Evolutionary conservation across 2,113 vertebrate species (phyloP).

Genomic region (Phrynocephalus versicolor): DNA sequence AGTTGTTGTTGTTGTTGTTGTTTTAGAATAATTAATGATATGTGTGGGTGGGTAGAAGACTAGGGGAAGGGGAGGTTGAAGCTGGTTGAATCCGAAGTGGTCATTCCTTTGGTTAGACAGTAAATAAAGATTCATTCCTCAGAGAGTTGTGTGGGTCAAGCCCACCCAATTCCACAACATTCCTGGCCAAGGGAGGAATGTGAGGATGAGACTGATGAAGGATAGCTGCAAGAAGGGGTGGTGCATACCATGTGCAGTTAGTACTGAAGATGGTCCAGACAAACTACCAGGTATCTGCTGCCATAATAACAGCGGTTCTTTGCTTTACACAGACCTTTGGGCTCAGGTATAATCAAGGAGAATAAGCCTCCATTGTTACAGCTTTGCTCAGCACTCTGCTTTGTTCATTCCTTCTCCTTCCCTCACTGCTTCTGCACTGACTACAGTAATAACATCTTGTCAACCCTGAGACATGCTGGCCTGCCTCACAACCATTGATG

Average conservation of each 20-base stretch:
- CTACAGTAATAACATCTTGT: conserved; percentile 76
- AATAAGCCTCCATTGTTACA: conserved; percentile 79
- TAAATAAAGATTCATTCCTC: conserved; percentile 4
- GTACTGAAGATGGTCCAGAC: conserved; percentile 2
- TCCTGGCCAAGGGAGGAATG: background rate
- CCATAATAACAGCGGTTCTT: conserved; percentile 60
- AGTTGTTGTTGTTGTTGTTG: no score
- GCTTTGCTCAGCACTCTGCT: conserved; percentile 64
- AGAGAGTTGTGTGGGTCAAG: background rate
- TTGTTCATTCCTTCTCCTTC: conserved; percentile 59
- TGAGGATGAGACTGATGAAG: conserved; percentile 13
- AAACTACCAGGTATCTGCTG: conserved; percentile 62
- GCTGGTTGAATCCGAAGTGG: conserved; percentile 60
- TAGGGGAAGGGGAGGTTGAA: conserved; percentile 23
- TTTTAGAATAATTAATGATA: conserved; percentile 38
- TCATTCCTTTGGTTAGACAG: conserved; percentile 65
- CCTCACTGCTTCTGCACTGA: conserved; percentile 60
- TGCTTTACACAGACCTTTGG: conserved; percentile 60
- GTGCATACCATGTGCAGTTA: conserved; percentile 46
- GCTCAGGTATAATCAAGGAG: conserved; percentile 74
- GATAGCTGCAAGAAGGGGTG: conserved; percentile 50
- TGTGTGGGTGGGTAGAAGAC: conserved; percentile 55
- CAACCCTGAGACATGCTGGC: conserved; percentile 73
- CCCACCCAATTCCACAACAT: background rate
- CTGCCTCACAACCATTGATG: conserved; percentile 65